Evolutionary conservation across 2,113 vertebrate genomes (phyloP).

Genomic region (Rhinopomastus cyanomelas): DNA sequence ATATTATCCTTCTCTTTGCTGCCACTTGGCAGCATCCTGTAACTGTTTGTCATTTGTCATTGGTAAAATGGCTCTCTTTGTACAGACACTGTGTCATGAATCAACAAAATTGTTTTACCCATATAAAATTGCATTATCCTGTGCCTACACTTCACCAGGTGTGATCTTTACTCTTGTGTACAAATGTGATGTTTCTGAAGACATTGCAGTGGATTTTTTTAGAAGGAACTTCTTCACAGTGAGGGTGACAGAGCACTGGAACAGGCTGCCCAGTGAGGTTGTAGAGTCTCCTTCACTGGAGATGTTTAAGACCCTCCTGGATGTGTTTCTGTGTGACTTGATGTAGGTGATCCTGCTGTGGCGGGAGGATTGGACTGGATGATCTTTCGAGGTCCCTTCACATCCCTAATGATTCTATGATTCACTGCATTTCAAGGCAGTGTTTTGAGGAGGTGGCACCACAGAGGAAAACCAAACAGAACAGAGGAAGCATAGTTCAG

Average conservation of each 20-base stretch:
- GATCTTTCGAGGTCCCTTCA: too few relatives aligned
- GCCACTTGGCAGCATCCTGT: conserved; percentile 10
- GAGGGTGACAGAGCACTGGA: too few relatives aligned
- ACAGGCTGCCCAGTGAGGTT: too few relatives aligned
- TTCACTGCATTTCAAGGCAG: background rate
- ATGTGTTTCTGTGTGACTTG: too few relatives aligned
- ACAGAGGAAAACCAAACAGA: background rate
- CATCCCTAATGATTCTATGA: too few relatives aligned
- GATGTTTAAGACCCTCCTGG: too few relatives aligned
- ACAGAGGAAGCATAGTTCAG: background rate
- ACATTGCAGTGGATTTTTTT: background rate
- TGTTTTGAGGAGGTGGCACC: background rate
- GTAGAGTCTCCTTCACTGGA: too few relatives aligned
- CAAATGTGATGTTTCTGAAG: background rate
- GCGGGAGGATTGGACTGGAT: too few relatives aligned
- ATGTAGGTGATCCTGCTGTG: too few relatives aligned
- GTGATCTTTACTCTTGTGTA: background rate
- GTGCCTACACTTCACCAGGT: background rate
- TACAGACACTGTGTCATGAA: background rate
- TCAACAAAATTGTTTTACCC: background rate
- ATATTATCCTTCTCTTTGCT: conserved; percentile 40
- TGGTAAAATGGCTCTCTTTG: conserved; percentile 6
- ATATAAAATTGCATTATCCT: background rate
- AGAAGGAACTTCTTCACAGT: too few relatives aligned
- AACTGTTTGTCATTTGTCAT: background rate